Evolutionary conservation across 2,888 invertebrate species (phyloP).

Genomic region (Spodoptera littoralis): DNA sequence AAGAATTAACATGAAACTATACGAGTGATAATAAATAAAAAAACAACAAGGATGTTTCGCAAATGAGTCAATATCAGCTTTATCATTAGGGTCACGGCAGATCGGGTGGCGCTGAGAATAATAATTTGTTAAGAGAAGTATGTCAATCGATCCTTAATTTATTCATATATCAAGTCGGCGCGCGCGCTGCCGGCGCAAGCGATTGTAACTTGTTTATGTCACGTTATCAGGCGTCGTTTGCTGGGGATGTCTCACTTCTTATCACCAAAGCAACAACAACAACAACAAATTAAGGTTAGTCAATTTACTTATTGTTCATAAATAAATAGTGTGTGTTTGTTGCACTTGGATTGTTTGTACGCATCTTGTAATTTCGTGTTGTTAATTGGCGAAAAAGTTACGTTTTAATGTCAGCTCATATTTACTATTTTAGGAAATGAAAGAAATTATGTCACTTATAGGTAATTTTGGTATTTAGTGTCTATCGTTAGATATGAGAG

Average conservation of each 20-base stretch:
- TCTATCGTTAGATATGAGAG: too few species aligned
- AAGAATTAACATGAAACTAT: too few species aligned
- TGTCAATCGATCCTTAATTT: slow-evolving; percentile 63
- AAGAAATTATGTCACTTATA: too few species aligned
- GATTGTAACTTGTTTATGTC: slow-evolving; percentile 54
- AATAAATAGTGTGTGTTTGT: slow-evolving; percentile 49
- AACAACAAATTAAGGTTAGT: slow-evolving; percentile 77
- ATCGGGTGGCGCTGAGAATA: slow-evolving; percentile 51
- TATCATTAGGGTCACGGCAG: slow-evolving; percentile 58
- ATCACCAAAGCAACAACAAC: slow-evolving; percentile 66
- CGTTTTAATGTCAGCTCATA: too few species aligned
- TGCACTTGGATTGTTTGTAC: slow-evolving; percentile 1
- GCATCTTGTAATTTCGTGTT: background rate
- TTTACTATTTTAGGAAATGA: too few species aligned
- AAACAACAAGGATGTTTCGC: slow-evolving; percentile 55
- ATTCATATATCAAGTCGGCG: slow-evolving; percentile 46
- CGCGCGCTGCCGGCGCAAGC: slow-evolving; percentile 44
- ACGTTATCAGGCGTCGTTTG: slow-evolving; percentile 62
- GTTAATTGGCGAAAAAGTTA: slow-evolving; percentile 1
- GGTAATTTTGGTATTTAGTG: too few species aligned
- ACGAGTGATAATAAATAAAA: background rate
- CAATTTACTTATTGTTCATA: slow-evolving; percentile 67
- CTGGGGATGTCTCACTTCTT: slow-evolving; percentile 66
- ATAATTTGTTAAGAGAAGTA: slow-evolving; percentile 56
- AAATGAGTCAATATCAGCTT: slow-evolving; percentile 60